These are phyloP conservation scores for Hemicentrotus pulcherrimus DNA, from an alignment of 35 echinoderm and acorn worm species.

Conservation along the genomic window DNA sequence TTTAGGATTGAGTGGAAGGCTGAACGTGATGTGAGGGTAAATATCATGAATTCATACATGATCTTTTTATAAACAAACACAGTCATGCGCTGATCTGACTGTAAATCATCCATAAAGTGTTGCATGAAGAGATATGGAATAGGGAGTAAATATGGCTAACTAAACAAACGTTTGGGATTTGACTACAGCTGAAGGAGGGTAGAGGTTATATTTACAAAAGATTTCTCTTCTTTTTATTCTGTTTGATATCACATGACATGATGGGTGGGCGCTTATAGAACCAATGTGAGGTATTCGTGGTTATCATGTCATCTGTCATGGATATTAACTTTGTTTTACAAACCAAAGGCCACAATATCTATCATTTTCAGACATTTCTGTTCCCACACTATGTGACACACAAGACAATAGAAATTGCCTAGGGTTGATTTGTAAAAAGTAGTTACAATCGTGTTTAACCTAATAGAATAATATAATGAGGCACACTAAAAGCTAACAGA, in stretches of 20 bases:
- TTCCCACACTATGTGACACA: no score
- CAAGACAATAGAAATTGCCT: no score
- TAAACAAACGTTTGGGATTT: conserved; percentile 5
- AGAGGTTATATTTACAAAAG: conserved; percentile 13
- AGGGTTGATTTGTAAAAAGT: no score
- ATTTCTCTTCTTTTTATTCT: neutral
- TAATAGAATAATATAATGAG: no score
- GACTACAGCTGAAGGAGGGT: neutral
- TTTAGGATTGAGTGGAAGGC: neutral
- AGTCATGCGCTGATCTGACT: neutral
- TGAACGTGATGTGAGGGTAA: conserved; percentile 15
- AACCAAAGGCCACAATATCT: neutral
- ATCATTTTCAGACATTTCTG: neutral
- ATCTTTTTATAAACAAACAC: conserved; percentile 37
- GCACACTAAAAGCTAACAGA: no score
- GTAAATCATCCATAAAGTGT: conserved; percentile 40
- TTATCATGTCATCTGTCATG: neutral
- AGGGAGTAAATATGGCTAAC: neutral
- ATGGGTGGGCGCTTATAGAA: neutral
- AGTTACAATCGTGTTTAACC: no score
- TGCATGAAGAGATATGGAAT: neutral
- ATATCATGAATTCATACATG: conserved; percentile 39
- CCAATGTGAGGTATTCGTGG: neutral
- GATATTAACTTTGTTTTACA: neutral
- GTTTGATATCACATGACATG: neutral